Base-by-base conservation (phyloP, 2,888 invertebrate genomes). In the Drosophila barbarae region DNA sequence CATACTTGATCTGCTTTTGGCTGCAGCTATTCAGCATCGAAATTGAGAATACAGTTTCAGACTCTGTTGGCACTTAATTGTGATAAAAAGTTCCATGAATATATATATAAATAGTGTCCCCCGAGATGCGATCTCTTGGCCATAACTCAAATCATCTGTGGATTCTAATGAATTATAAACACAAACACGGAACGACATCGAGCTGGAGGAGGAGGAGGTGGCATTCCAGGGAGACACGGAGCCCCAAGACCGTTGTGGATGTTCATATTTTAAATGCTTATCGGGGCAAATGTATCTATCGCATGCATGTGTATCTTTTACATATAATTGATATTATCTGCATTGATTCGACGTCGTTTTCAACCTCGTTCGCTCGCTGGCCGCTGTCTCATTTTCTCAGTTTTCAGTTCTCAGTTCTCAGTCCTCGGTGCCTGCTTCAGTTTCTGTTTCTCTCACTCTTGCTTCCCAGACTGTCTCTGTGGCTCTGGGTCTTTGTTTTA, bases 271-370 rank as follows among this genome's bases (percentile, higher is more conserved):
- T 83, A 81, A 82, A 79, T 83, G 74, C 83, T 79, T 82, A 82
- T 82, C 82, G 60, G 67, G 59, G 39, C 70, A 72, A 72, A 67
- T 69, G 76, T 76, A 81, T 81, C 81, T 81, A 79, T 74, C 74
- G 68, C 67, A 73, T 77, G 71, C 69, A 69, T 76, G 72, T 75
- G 79, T 85, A 83, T 85, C 85, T 85, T 78, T 83, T 81, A 85
- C 84, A 83, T 79, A 85, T 84, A 85, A 85, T 78, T 85, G 84
- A 85, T 85, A 83, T 84, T 83, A 85, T 85, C 84, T 74, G 71
- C 77, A 79, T 85, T 83, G 80, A 82, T 79, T 80, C 71, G 73
- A 74, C 54, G 46, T 75, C 64, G 66, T 59, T 68, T 49, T 53
- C 59, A 59, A 36, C 50, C 42, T 59, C 50, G 61, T 44, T 50